Evolutionary conservation across 2,797 vertebrate species (phyloP), one percentile per base, ranked within the genome.

Genomic region (Sebastes iracundus): DNA sequence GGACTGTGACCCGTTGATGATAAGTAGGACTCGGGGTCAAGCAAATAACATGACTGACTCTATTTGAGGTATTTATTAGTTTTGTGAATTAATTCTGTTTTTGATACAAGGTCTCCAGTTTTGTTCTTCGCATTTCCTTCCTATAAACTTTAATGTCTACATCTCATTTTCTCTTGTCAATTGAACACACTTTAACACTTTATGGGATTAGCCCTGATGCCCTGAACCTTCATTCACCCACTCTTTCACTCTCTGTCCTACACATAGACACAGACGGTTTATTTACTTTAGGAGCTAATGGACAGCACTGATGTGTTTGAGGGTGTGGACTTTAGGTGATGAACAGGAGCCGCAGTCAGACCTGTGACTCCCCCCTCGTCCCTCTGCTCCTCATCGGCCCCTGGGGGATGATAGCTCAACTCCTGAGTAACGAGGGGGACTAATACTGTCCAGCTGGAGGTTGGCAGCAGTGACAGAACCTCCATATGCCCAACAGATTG

Each of bases 371-470:
- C 62, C 52, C 72, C 66, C 62, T 30, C 49, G 0, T 87, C 75
- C 75, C 70, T 79, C 80, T 74, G 75, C 80, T 87, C 74, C 79
- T 87, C 80, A 90, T 82, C 32, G 20, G 71, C 79, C 93, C 90
- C 90, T 64, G 13, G 72, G 87, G 93, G 80, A 86, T 78, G 85
- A 87, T 86, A 86, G 86, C 83, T 90, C 72, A 82, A 78, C 83
- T 82, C 75, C 67, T 64, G 75, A 86, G 77, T 62, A 82, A 23
- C 23, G 61, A 81, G 80, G 83, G 64, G 83, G 85, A 66, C 82
- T 93, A 94, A 94, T 83, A 80, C 85, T 62, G 76, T 93, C 90
- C 94, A 95, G 92, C 92, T 95, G 92, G 88, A 87, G 79, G 75
- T 68, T 86, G 83, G 87, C 82, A 90, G 77, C 72, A 85, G 56